A percentile compares a stretch with the other conserved stretches of the same genome.
Evolutionary conservation across 2,113 vertebrate species (phyloP).

Genomic region (Channa maculata): DNA sequence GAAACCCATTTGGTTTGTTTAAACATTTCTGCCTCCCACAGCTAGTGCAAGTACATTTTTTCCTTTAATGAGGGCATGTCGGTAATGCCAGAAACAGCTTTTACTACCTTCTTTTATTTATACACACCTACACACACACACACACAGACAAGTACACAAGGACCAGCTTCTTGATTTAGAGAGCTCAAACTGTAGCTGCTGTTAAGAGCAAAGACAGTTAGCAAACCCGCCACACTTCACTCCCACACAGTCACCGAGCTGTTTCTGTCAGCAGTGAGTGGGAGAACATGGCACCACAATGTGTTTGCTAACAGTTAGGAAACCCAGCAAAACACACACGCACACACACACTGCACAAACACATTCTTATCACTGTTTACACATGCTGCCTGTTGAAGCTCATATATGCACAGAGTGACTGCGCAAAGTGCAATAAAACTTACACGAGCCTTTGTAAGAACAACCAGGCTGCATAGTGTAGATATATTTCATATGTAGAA

Average conservation of each 20-base stretch:
- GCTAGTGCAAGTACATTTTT: constrained; percentile 1
- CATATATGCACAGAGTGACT: constrained; percentile 63
- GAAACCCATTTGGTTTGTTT: constrained; percentile 32
- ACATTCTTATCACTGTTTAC: constrained; percentile 78
- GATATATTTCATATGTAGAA: constrained; percentile 6
- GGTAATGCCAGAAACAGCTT: constrained; percentile 7
- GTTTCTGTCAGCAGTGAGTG: constrained; percentile 60
- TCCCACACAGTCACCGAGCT: constrained; percentile 65
- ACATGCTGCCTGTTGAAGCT: constrained; percentile 66
- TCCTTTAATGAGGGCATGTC: constrained; percentile 32
- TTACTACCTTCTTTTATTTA: constrained; percentile 33
- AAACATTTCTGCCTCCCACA: constrained; percentile 30
- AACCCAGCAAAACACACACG: constrained; percentile 47
- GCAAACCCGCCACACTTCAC: constrained; percentile 55
- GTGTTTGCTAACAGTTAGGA: constrained; percentile 69
- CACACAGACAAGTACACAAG: background rate
- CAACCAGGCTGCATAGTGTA: constrained; percentile 14
- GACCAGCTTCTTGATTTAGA: constrained; percentile 49
- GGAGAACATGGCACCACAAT: constrained; percentile 53
- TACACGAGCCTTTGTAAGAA: constrained; percentile 37
- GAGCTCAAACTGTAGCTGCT: constrained; percentile 19
- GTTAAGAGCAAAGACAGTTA: constrained; percentile 44
- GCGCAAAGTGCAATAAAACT: constrained; percentile 69
- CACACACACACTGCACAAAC: constrained; percentile 51
- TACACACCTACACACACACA: constrained; percentile 34